phyloP scores from a whole-genome alignment of 2,797 vertebrate genomes.

The Podarcis lilfordi region DNA sequence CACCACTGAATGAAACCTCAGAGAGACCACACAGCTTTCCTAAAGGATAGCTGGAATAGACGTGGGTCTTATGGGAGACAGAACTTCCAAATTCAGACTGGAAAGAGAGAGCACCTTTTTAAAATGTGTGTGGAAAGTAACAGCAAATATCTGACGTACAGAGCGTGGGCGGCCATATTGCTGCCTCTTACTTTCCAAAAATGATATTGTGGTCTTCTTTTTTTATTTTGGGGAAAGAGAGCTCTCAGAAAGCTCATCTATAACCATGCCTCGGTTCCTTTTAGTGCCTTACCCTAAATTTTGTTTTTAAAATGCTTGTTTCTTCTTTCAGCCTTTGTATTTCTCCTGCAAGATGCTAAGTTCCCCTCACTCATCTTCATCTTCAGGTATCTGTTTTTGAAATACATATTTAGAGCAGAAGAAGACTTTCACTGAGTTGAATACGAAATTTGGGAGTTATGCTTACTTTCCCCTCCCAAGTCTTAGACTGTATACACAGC shows the following conservation, averaged over 20 bases:
- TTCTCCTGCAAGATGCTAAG: slow-evolving; percentile 44
- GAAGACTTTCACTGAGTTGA: not conserved
- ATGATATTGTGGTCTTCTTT: too few species aligned
- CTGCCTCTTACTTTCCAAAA: not conserved
- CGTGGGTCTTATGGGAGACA: not conserved
- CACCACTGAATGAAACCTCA: not conserved
- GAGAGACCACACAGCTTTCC: not conserved
- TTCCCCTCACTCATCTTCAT: slow-evolving; percentile 28
- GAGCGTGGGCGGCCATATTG: not conserved
- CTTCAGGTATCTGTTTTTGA: slow-evolving; percentile 72
- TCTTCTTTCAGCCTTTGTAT: slow-evolving; percentile 52
- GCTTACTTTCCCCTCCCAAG: not conserved
- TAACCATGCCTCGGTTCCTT: not conserved
- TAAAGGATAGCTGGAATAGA: not conserved
- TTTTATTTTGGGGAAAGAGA: not conserved
- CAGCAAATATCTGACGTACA: not conserved
- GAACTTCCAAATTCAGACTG: not conserved
- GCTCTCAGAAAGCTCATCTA: not conserved
- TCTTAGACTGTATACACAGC: not conserved
- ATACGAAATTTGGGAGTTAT: not conserved
- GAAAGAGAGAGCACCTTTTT: not conserved
- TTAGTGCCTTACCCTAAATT: not conserved
- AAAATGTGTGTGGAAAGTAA: not conserved
- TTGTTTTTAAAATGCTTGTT: slow-evolving; percentile 24
- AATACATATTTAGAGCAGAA: not conserved